phyloP scores from a whole-genome alignment of 2,888 invertebrate species.

The Clunio marinus region DNA sequence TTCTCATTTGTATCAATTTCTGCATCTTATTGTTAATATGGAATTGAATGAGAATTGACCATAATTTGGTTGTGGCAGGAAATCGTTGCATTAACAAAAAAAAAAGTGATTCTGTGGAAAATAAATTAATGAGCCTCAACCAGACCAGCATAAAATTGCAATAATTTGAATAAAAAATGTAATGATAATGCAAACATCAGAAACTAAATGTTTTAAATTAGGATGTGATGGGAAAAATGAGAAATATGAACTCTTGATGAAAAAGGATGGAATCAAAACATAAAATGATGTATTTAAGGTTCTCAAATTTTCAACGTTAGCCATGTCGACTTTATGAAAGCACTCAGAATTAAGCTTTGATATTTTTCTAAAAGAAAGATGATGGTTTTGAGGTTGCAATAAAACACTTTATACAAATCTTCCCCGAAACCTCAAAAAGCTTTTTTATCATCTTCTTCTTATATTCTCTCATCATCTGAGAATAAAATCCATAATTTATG shows the following conservation, averaged over 20 bases:
- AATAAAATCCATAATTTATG: conserved; percentile 38
- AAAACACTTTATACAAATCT: background rate
- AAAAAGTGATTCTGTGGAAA: conserved; percentile 18
- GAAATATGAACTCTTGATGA: no score
- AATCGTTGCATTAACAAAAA: background rate
- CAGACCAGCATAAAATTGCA: conserved; percentile 15
- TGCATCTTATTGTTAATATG: no score
- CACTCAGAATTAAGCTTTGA: no score
- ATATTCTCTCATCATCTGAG: no score
- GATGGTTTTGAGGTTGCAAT: no score
- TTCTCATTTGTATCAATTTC: conserved; percentile 13
- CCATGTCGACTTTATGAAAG: no score
- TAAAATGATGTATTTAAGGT: no score
- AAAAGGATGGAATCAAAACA: no score
- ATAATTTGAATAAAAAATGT: conserved; percentile 2
- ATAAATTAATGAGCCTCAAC: conserved; percentile 15
- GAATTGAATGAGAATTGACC: conserved; percentile 4
- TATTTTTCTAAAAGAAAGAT: no score
- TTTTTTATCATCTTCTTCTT: background rate
- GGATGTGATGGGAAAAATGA: background rate
- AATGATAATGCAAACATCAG: conserved; percentile 26
- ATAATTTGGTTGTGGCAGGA: conserved; percentile 24
- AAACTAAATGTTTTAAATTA: background rate
- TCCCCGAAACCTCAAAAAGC: conserved; percentile 25
- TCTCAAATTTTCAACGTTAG: no score